Evolutionary conservation across 2,113 vertebrate species (phyloP), one percentile per base, ranked within the genome.

Genomic region (Silurus glanis): DNA sequence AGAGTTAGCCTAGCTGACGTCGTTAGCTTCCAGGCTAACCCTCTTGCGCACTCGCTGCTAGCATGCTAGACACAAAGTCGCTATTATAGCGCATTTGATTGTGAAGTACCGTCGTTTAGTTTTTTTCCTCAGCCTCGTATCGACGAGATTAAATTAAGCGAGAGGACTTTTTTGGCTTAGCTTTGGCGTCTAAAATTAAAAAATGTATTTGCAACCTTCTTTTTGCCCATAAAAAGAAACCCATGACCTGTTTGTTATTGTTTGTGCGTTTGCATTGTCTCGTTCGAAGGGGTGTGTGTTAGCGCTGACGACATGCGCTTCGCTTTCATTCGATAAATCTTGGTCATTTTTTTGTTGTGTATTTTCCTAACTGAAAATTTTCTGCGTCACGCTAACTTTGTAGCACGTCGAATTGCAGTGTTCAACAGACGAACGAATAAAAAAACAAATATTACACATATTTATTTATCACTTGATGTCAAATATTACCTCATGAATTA

Each of bases 1-100:
- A 86, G 66, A 84, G 74, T 84, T 84, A 87, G 82, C 86, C 28
- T 80, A 87, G 74, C 53, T 80, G 82, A 87, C 64, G 75, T 87
- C 45, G 62, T 87, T 84, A 79, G 62, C 82, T 83, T 58, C 49
- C 64, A 84, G 66, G 74, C 74, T 83, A 87, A 84, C 55, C 16
- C 67, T 56, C 64, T 37, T 87, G 86, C 72, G 74, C 61, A 83
- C 72, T 87, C 69, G 66, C 25, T 81, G 78, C 67, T 51, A 76
- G 51, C 79, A 85, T 88, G 56, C 53, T 58, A 53, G 59, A 85
- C 69, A 82, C 59, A 76, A 66, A 76, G 58, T 53, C 49, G 37
- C 53, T 82, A 37, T 67, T 56, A 25, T 55, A 81, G 25, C 49
- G 53, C 64, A 47, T 3, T 10, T 14, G 25, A 45, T 56, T 61